These are phyloP conservation scores for Hozukius guyotensis DNA, from an alignment of 2,797 vertebrate genomes.

Conservation along the genomic window DNA sequence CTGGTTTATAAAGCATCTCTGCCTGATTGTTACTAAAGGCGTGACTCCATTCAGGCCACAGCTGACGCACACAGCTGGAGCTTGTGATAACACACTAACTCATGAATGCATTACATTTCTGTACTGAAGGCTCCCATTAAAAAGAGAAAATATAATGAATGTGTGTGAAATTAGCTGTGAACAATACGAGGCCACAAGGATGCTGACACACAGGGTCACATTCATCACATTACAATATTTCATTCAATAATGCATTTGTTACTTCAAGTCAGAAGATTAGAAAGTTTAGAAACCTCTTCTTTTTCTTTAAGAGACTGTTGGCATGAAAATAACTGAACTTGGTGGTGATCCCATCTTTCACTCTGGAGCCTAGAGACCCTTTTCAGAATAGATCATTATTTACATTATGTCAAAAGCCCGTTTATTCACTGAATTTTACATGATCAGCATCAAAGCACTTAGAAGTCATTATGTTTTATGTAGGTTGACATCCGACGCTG, in stretches of 20 bases:
- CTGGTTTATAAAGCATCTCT: not conserved
- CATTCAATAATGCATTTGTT: constrained; percentile 11
- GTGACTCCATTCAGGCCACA: not conserved
- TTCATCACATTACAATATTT: constrained; percentile 2
- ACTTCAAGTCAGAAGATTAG: not conserved
- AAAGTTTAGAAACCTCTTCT: not conserved
- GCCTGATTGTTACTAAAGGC: not conserved
- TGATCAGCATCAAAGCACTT: not conserved
- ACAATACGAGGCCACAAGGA: not conserved
- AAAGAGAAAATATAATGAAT: not conserved
- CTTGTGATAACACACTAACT: constrained; percentile 14
- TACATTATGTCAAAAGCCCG: not conserved
- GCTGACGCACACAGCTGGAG: constrained; percentile 27
- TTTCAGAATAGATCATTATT: not conserved
- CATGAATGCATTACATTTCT: constrained; percentile 14
- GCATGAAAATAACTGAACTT: not conserved
- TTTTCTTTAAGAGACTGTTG: not conserved
- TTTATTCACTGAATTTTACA: not conserved
- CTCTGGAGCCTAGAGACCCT: not conserved
- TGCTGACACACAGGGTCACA: not conserved
- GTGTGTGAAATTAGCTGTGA: not conserved
- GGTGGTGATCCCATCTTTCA: not conserved
- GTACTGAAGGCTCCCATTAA: constrained; percentile 2
- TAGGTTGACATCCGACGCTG: not conserved
- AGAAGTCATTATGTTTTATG: not conserved